Evolutionary conservation across 2,888 invertebrate species (phyloP), one percentile per base, ranked within the genome.

Genomic region (Leptopilina myrica): DNA sequence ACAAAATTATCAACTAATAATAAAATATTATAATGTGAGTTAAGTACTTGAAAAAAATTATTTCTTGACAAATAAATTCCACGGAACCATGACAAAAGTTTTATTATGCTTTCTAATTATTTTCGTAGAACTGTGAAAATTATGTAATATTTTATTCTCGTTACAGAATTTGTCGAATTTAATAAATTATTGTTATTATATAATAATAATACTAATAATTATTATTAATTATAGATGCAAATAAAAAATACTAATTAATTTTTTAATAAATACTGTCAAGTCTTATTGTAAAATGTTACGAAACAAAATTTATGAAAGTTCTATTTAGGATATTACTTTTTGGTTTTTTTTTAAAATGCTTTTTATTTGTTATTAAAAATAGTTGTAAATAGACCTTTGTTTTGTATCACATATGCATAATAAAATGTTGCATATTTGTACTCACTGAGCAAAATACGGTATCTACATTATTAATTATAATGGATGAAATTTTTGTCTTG

Each of bases 361-460:
- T 62, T 62, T 1, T 62, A 15, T 20, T 62, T n/a, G 7, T 33
- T 20, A 62, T 20, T 15, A 59, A n/a, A 59, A 56, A 56, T 56
- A 33, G 12, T 7, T 40, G 14, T 26, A 64, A 6, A 64, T 14
- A 64, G 12, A 64, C 12, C 33, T 15, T 12, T 4, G 33, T 33
- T 64, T 33, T 64, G 33, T 14, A 64, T 73, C 56, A 73, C 20
- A 62, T 62, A 8, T 20, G 7, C 62, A 20, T 20, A 62, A 20
- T 62, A 62, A 62, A 9, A 62, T 62, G 15, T 62, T 20, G 33
- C 33, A 56, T 56, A 53, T 69, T 73, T 73, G 56, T 73, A 73
- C 73, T 73, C 56, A 73, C 73, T 56, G 53, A 40, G n/a, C 5
- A 59, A 59, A n/a, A 59, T n/a, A n/a, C n/a, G n/a, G n/a, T 59